Evolutionary conservation across 2,113 vertebrate genomes (phyloP), one percentile per base, ranked within the genome.

Genomic region (Sylvicapra grimmia): DNA sequence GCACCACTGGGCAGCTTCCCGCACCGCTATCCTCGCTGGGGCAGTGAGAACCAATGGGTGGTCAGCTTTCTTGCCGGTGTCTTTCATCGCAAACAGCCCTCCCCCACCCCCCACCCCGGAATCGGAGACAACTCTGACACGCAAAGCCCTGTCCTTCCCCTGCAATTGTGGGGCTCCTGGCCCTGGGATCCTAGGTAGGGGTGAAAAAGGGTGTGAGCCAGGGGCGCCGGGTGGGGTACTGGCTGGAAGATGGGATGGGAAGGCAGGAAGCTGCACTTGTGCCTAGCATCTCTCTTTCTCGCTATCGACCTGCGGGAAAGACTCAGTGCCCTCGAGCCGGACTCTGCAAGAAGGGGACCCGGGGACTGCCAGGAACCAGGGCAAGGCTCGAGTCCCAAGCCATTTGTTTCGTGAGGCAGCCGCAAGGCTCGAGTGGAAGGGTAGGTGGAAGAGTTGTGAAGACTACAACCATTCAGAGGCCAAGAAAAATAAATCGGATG

Each of bases 401-500:
- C 27, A 49, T 90, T 63, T n/a, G 86, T 86, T 44, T 61, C 4
- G 11, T 6, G 25, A 40, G 82, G 56, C 79, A 21, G 61, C 85
- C 14, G n/a, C 65, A 23, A 4, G 16, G 90, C 86, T 95, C 40
- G 94, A 97, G 95, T 75, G 94, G 97, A 95, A 96, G 94, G 94
- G 92, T 90, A 96, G 97, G 97, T 82, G 97, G 98, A 86, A 97
- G 95, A 97, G 89, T 54, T 96, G 54, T 56, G 95, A 68, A 97
- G 96, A 95, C 95, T 92, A 97, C 96, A 94, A 90, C 95, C 96
- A 65, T 53, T 92, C 88, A n/a, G 93, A 93, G 93, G 97, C 98
- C 98, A 98, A 98, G 93, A 96, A 97, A 96, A 98, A 98, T 97
- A 98, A 98, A 98, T 97, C 54, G 97, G 97, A 96, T 84, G 97